Percentiles rank a stretch among this genome's conserved stretches.
Evolutionary conservation across 1,140 invertebrate species (phyloP).

Genomic region (Halyomorpha halys): DNA sequence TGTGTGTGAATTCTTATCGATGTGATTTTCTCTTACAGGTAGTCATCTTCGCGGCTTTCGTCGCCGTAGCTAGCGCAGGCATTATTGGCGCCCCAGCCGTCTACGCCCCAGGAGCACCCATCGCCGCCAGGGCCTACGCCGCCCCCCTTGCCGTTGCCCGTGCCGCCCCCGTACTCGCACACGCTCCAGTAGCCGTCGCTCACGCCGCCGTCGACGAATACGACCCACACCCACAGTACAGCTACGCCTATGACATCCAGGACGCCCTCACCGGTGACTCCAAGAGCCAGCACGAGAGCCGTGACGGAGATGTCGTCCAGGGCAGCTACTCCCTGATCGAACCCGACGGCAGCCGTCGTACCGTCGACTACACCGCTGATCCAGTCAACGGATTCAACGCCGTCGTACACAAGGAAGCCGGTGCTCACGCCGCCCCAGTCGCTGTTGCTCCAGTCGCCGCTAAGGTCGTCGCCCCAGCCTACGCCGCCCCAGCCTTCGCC

Average conservation of each 20-base stretch:
- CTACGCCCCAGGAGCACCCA: conserved; percentile 28
- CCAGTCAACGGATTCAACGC: conserved; percentile 14
- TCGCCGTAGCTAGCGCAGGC: conserved; percentile 33
- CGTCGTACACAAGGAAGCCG: conserved; percentile 12
- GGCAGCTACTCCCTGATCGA: background rate
- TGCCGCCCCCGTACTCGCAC: conserved; percentile 11
- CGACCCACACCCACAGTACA: conserved; percentile 39
- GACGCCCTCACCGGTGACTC: conserved; percentile 33
- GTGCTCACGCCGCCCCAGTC: background rate
- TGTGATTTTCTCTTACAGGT: conserved; percentile 28
- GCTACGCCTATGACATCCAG: conserved; percentile 31
- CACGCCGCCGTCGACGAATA: conserved; percentile 33
- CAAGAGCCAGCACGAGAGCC: conserved; percentile 33
- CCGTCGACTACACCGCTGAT: background rate
- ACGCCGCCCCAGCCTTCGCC: background rate
- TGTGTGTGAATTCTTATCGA: background rate
- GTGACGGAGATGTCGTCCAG: conserved; percentile 34
- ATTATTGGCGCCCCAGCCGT: conserved; percentile 30
- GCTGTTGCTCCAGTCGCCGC: background rate
- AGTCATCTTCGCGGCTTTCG: conserved; percentile 32
- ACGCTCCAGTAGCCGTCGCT: conserved; percentile 14
- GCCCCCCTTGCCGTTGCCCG: conserved; percentile 11
- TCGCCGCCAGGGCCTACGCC: conserved; percentile 16
- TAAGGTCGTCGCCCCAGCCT: conserved; percentile 2
- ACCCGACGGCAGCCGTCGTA: background rate